Evolutionary conservation across 2,888 invertebrate species (phyloP).

Genomic region (Temnothorax rugatulus): DNA sequence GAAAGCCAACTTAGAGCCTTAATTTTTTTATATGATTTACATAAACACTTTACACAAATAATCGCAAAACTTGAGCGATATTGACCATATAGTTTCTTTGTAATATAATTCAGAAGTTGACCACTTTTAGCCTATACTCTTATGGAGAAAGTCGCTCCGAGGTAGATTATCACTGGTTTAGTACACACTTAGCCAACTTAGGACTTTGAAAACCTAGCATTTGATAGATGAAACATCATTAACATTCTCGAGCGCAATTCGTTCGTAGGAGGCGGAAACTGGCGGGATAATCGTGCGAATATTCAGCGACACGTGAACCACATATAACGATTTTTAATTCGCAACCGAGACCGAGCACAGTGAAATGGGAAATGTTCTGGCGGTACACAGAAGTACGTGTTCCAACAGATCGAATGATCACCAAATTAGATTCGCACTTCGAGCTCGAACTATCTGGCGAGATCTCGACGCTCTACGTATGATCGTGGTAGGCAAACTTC

Average conservation of each 20-base stretch:
- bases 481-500: conserved; percentile 34
- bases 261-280: conserved; percentile 41
- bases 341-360: not conserved
- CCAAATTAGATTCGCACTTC: conserved; percentile 41
- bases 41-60: too few relatives aligned
- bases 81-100: too few relatives aligned
- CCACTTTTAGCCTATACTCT: too few relatives aligned
- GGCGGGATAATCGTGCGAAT: conserved; percentile 40
- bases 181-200: too few relatives aligned
- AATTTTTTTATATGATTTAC: too few relatives aligned
- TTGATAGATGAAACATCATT: too few relatives aligned
- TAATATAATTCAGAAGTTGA: too few relatives aligned
- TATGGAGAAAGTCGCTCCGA: too few relatives aligned
- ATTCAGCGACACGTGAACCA: conserved; percentile 26
- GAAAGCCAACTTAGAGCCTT: too few relatives aligned
- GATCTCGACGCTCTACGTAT: conserved; percentile 11
- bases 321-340: conserved; percentile 24
- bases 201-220: too few relatives aligned
- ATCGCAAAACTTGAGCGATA: too few relatives aligned
- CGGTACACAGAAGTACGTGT: conserved; percentile 17
- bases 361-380: conserved; percentile 14
- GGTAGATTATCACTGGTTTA: too few relatives aligned
- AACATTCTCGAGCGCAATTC: conserved; percentile 47
- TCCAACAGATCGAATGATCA: conserved; percentile 34
- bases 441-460: not conserved